These are phyloP conservation scores for Prosapia bicincta DNA, from an alignment of 2,888 invertebrate genomes.

Conservation along the genomic window DNA sequence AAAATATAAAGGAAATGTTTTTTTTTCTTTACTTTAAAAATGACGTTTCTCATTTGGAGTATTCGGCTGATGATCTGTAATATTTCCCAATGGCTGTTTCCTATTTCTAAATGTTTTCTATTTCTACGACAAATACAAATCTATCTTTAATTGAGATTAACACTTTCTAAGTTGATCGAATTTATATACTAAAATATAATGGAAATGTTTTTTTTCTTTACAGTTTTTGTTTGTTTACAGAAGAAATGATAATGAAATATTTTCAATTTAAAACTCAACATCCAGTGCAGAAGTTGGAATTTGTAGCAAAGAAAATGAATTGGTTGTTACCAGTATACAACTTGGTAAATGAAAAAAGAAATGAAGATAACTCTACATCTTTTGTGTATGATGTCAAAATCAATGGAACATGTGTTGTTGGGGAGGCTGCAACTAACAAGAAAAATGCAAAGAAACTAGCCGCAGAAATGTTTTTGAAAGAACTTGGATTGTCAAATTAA, in stretches of 20 bases:
- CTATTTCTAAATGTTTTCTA: too few relatives aligned
- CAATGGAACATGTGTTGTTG: background rate
- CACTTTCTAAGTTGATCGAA: too few relatives aligned
- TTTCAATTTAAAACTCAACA: background rate
- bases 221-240: background rate
- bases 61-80: too few relatives aligned
- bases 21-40: too few relatives aligned
- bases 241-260: background rate
- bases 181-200: too few relatives aligned
- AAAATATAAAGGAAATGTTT: too few relatives aligned
- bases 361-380: background rate
- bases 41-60: too few relatives aligned
- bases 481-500: too few relatives aligned
- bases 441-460: background rate
- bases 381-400: background rate
- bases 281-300: background rate
- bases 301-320: background rate
- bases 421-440: background rate
- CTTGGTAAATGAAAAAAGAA: background rate
- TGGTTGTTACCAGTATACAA: background rate
- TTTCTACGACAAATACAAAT: too few relatives aligned
- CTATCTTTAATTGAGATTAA: too few relatives aligned
- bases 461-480: background rate
- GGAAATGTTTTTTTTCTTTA: too few relatives aligned
- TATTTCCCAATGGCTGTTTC: too few relatives aligned